phyloP scores from a whole-genome alignment of 1,140 invertebrate species.

The Zeugodacus cucurbitae region DNA sequence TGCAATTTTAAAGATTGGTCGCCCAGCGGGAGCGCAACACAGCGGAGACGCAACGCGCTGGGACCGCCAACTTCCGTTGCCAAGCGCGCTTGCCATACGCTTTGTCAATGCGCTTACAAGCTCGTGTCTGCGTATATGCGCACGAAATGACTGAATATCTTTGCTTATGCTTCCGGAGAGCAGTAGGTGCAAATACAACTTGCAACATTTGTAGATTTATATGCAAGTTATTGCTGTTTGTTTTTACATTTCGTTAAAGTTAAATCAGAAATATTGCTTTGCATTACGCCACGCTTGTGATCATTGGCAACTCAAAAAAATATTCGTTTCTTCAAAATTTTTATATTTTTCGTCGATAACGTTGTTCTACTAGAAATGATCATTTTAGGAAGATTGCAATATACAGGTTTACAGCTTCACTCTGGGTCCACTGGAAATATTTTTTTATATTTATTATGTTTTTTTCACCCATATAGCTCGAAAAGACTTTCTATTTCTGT shows the following conservation, averaged over 20 bases:
- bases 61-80: neutral
- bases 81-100: neutral
- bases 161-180: neutral
- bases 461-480: too few species aligned
- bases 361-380: too few species aligned
- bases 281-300: neutral
- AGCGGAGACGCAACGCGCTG: neutral
- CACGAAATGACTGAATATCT: neutral
- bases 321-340: neutral
- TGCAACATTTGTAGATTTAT: neutral
- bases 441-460: too few species aligned
- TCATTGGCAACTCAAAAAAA: neutral
- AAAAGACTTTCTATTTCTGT: too few species aligned
- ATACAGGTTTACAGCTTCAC: too few species aligned
- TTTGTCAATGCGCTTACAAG: neutral
- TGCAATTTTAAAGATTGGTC: conserved; percentile 8
- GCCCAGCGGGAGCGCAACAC: neutral
- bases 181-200: neutral
- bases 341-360: too few species aligned
- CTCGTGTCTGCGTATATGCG: neutral
- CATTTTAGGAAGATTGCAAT: too few species aligned
- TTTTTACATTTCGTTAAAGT: neutral
- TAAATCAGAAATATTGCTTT: neutral
- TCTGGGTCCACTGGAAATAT: too few species aligned
- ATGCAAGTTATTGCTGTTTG: neutral